Base-by-base conservation (phyloP, 2,113 vertebrate genomes). In the Podarcis raffonei region DNA sequence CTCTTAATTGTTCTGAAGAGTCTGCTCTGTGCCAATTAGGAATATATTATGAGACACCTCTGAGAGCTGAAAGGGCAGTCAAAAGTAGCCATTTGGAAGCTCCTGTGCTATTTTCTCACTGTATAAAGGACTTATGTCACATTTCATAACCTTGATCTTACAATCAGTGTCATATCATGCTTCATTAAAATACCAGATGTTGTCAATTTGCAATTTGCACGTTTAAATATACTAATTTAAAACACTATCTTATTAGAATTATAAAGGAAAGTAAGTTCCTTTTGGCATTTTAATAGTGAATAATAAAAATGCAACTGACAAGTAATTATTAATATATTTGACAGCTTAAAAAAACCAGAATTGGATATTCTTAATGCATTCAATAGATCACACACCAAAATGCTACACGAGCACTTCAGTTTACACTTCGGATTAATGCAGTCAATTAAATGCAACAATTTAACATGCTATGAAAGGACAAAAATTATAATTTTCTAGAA, bases 141-240 rank as follows among this genome's bases (percentile, higher is more conserved):
- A 89, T 93, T 91, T 82, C 88, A 35, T 91, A 94, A 91, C 57
- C 72, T 92, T 94, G 84, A 93, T 91, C 69, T 91, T 93, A 89
- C 35, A 90, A 86, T 89, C 81, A 87, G 39, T 84, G 84, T 79
- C 12, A 74, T 88, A 92, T 91, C 82, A 88, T 86, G 6, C 62
- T 89, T 25, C 30, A 81, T 87, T 87, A 91, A 94, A 94, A 89
- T 91, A 83, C 53, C 68, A 84, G 59, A 85, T 93, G 2, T 80
- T 93, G 42, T 87, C 85, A 95, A 90, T 92, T 93, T 94, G 35
- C 62, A 92, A 85, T 92, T 94, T 94, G 82, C 72, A 84, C 5
- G 90, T 95, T 94, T 75, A 95, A 95, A 93, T 79, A 76, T 37
- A 81, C 5, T 81, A 83, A 87, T 91, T 93, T 94, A 59, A 92